Percentiles rank a stretch among this genome's conserved stretches.
Conservation (phyloP, 2,797 vertebrate genomes). For the Onychomys leucogaster region DNA sequence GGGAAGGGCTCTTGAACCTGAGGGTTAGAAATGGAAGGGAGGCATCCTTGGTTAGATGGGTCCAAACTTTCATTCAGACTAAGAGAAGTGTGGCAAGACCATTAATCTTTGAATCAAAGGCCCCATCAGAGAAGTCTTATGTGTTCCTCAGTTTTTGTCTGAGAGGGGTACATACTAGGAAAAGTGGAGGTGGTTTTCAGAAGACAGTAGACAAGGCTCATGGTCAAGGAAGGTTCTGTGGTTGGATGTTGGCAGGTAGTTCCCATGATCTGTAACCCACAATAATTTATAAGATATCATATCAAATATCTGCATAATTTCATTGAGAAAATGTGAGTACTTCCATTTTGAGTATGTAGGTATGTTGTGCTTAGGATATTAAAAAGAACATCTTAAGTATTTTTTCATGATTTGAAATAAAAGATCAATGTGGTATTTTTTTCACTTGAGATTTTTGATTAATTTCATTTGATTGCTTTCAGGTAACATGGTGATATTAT, state of each 20-base stretch:
- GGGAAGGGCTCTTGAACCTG: not conserved
- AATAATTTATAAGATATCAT: not conserved
- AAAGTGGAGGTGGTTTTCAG: not conserved
- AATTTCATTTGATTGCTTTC: not conserved
- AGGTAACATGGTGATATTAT: not conserved
- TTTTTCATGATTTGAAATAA: not conserved
- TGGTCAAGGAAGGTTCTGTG: not conserved
- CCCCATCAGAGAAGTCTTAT: not conserved
- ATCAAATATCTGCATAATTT: not conserved
- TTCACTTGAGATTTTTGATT: not conserved
- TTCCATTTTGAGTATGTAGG: not conserved
- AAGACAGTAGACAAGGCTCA: not conserved
- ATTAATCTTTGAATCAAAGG: not conserved
- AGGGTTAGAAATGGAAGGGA: not conserved
- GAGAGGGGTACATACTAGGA: not conserved
- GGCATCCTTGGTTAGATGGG: not conserved
- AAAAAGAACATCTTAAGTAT: not conserved
- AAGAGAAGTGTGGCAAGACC: not conserved
- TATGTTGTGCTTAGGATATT: not conserved
- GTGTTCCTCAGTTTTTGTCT: not conserved
- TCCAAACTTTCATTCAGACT: not conserved
- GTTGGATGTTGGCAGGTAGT: not conserved
- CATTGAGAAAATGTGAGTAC: not conserved
- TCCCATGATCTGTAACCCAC: not conserved
- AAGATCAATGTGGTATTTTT: not conserved